These are phyloP conservation scores for Ceraclea dissimilis DNA, from an alignment of 2,888 invertebrate species.

Conservation along the genomic window DNA sequence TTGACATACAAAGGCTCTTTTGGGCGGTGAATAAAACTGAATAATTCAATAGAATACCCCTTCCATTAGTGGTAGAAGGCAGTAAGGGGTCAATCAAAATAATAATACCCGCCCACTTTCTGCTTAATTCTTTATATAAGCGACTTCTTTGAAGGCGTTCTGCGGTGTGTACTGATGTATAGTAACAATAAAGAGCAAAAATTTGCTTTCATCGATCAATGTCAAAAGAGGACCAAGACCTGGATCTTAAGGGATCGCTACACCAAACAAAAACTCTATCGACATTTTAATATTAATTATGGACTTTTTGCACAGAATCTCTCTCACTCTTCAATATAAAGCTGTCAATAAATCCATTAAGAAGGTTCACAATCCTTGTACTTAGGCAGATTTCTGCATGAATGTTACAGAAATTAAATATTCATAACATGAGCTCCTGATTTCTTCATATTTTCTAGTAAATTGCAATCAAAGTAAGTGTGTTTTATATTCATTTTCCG, in stretches of 20 bases:
- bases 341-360: no score
- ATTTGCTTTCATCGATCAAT: constrained; percentile 17
- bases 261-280: constrained; percentile 1
- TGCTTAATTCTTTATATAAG: constrained; percentile 20
- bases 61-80: background rate
- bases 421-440: no score
- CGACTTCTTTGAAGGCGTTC: constrained; percentile 13
- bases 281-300: constrained; percentile 2
- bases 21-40: constrained; percentile 13
- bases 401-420: no score
- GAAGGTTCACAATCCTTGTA: no score
- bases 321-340: background rate
- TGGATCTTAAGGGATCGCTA: background rate
- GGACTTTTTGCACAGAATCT: background rate
- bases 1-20: constrained; percentile 10
- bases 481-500: no score
- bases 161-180: constrained; percentile 6
- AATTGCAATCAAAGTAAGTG: no score
- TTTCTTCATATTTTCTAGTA: no score
- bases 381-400: no score
- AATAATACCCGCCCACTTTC: constrained; percentile 15
- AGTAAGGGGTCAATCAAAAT: constrained; percentile 20
- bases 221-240: constrained; percentile 7
- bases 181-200: constrained; percentile 15
- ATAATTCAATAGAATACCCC: constrained; percentile 19